These are phyloP conservation scores for Nyctibius grandis DNA, from an alignment of 2,797 vertebrate species.

Conservation along the genomic window DNA sequence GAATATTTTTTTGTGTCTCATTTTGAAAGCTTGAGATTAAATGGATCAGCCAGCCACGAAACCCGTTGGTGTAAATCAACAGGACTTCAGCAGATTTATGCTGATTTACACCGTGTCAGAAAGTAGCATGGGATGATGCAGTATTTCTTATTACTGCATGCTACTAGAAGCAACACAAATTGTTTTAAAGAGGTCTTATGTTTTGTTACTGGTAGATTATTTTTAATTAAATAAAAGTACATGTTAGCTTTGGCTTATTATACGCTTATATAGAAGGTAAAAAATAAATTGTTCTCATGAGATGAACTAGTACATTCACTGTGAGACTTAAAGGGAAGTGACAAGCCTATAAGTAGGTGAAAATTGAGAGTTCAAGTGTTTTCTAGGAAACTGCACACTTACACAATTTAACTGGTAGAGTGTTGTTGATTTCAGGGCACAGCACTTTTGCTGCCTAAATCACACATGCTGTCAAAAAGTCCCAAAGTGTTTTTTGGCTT, in stretches of 20 bases:
- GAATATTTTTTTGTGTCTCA: neutral
- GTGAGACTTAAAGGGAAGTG: neutral
- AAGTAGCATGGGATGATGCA: neutral
- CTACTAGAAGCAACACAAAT: neutral
- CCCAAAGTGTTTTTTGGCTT: neutral
- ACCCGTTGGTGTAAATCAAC: neutral
- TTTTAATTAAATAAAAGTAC: neutral
- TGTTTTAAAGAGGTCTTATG: neutral
- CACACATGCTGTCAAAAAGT: neutral
- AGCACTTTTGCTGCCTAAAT: neutral
- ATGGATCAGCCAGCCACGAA: neutral
- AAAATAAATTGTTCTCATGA: neutral
- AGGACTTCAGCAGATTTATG: neutral
- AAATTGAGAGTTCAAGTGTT: neutral
- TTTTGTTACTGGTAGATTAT: neutral
- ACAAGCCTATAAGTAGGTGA: neutral
- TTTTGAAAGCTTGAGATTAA: neutral
- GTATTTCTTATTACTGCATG: accelerated
- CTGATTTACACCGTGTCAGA: neutral
- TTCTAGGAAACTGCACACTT: neutral
- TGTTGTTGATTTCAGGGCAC: neutral
- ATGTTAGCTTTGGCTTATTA: neutral
- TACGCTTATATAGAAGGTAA: neutral
- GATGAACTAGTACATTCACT: neutral
- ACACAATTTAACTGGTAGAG: neutral